Base-by-base conservation (phyloP, 2,888 invertebrate species). In the Scaptomyza cyrtandrae region DNA sequence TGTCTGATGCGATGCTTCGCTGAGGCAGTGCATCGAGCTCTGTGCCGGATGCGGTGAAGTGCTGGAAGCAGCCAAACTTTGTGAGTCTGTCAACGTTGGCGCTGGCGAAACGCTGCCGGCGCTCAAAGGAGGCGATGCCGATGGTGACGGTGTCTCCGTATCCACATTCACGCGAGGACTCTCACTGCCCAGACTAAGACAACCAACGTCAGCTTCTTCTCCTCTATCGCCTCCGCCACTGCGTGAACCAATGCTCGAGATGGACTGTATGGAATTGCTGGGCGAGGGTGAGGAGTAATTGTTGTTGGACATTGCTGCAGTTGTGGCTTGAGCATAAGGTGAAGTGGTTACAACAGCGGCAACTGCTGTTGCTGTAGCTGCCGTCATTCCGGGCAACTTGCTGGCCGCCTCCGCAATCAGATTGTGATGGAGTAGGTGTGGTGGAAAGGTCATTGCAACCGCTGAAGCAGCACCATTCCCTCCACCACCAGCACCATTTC, bases 161-260 rank as follows among this genome's bases (percentile, higher is more conserved):
- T 92, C 92, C 9, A 92, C 92, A 83, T 92, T 92, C 2, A 92
- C 90, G 4, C 91, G 89, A 13, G 92, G 90, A 78, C 92, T 92
- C 46, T 90, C 91, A 33, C 91, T 90, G 56, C 89, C 90, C 45
- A 91, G 79, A 0, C 91, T 91, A 2, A 91, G 89, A 3, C 90
- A 89, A 1, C 88, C 90, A 0, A 33, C 56, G 13, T 54, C 59
- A 4, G 45, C 56, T 1, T 14, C 60, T 10, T 57, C 75, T 5
- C 19, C 60, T 11, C 54, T 65, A 14, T 79, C 79, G 0, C 77
- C 72, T 0, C 37, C 74, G 0, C 41, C 80, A 24, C 81, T 81
- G 1, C 79, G 27, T 0, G 85, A 82, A 0, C 92, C 92, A 39
- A 92, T 90, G 71, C 92, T 92, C 2, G 92, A 92, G 50, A 91